Percentiles rank a stretch among this genome's conserved stretches.
phyloP scores from a whole-genome alignment of 2,113 vertebrate species.

The Sinocyclocheilus anophthalmus region DNA sequence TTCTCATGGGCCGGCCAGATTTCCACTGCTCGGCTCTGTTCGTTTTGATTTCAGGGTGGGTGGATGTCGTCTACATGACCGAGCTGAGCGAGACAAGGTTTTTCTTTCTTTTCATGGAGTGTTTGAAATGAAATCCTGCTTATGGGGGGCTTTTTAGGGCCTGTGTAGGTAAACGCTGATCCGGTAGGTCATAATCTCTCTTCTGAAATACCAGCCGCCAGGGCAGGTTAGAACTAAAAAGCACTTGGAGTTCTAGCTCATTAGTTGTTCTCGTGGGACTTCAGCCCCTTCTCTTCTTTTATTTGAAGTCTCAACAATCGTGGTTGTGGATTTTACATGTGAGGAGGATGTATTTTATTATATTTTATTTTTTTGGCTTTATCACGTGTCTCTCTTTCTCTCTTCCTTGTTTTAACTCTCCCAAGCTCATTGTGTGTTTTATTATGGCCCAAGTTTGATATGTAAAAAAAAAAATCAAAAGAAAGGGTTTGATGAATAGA shows the following conservation, averaged over 20 bases:
- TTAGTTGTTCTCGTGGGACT: slow-evolving; percentile 51
- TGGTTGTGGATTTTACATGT: slow-evolving; percentile 59
- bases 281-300: slow-evolving; percentile 32
- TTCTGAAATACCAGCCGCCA: slow-evolving; percentile 43
- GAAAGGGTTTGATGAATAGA: slow-evolving; percentile 81
- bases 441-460: slow-evolving; percentile 72
- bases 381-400: slow-evolving; percentile 36
- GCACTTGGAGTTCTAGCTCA: slow-evolving; percentile 46
- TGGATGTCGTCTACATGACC: slow-evolving; percentile 17
- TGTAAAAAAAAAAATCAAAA: slow-evolving; percentile 63
- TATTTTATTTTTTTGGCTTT: slow-evolving; percentile 24
- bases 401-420: slow-evolving; percentile 41
- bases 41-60: slow-evolving; percentile 11
- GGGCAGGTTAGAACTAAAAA: slow-evolving; percentile 47
- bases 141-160: slow-evolving; percentile 35
- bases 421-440: slow-evolving; percentile 70
- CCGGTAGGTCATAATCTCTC: slow-evolving; percentile 40
- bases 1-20: slow-evolving; percentile 11
- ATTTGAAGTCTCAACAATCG: slow-evolving; percentile 50
- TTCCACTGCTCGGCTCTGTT: slow-evolving; percentile 16
- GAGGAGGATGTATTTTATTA: slow-evolving; percentile 53
- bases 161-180: slow-evolving; percentile 37
- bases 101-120: slow-evolving; percentile 43
- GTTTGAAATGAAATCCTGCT: slow-evolving; percentile 45
- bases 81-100: slow-evolving; percentile 37